Evolutionary conservation across 2,797 vertebrate genomes (phyloP).

Genomic region (Salmo trutta): DNA sequence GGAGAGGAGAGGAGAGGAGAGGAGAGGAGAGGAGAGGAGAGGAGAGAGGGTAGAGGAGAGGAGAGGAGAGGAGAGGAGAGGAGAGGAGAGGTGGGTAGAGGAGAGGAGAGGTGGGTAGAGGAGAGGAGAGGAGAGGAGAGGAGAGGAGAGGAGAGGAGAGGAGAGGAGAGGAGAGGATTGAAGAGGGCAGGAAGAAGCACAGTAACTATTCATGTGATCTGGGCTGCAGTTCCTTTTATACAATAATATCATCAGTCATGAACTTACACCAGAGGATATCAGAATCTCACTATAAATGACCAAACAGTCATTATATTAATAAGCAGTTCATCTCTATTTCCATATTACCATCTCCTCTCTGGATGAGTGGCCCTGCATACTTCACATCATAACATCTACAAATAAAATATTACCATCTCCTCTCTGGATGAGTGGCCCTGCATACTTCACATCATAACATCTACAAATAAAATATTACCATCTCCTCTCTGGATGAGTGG

Average conservation of each 20-base stretch:
- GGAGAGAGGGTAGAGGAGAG: neutral
- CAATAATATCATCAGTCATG: slow-evolving; percentile 30
- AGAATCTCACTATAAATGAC: slow-evolving; percentile 24
- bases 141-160: neutral
- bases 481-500: slow-evolving; percentile 12
- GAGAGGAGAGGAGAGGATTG: neutral
- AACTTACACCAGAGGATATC: slow-evolving; percentile 29
- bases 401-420: neutral
- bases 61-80: rapidly evolving
- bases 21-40: neutral
- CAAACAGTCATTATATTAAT: slow-evolving; percentile 35
- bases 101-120: neutral
- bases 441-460: too few species aligned
- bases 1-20: rapidly evolving
- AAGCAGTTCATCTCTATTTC: slow-evolving; percentile 34
- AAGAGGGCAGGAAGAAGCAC: neutral
- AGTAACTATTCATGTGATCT: slow-evolving; percentile 30
- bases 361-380: too few species aligned
- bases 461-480: slow-evolving; percentile 31
- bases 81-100: slow-evolving; percentile 1
- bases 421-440: too few species aligned
- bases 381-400: too few species aligned
- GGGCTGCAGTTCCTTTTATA: neutral
- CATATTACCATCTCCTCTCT: neutral
- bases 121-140: neutral